Base-by-base conservation (phyloP, 30 jellyfish, hydroid and myxozoan genomes). In the Aurelia coerulea region DNA sequence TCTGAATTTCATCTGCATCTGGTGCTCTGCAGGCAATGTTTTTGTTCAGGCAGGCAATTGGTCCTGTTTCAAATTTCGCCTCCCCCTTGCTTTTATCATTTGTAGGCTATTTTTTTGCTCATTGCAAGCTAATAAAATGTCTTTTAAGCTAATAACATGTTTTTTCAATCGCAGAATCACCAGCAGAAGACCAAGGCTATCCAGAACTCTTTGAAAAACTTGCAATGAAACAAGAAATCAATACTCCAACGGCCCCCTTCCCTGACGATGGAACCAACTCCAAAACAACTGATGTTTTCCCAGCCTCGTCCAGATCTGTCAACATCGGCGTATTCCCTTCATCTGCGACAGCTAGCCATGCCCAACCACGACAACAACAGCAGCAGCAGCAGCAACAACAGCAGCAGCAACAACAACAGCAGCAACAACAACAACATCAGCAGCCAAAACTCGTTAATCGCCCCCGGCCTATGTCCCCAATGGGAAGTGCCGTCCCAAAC, bases 301-400 rank as follows among this genome's bases (percentile, higher is more conserved):
- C 91, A 32, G 70, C 69, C 37, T 62, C 84, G 1, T 32, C 85
- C 2, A 69, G 77, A 65, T 16, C 85, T 8, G 67, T 63, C 39
- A 82, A 70, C 74, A 58, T 82, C 60, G 91, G 91, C 23, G 91
- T 82, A 8, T 82, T 82, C 60, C 91, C 91, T 33, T 82, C 91
- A 8, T 82, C 91, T 17, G 90, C 83, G 35, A 67, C 91, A 0
- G 70, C 74, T 32, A 54, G 74, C 41, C 60, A 74, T 34, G 34
- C 91, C 29, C 79, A 66, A 51, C 68, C 90, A 29, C 70, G 83
- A 17, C 90, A 67, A 8, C 76, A 32, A 64, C 90, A 66, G 29
- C 90, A 66, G 15, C 53, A 46, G n/a, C 65, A 63, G 58, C 62
- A 42, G 62, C 58, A 59, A 35, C 74, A 76, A 4, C 51, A 39